phyloP scores from a whole-genome alignment of 2,113 vertebrate genomes.

The Entosphenus tridentatus region DNA sequence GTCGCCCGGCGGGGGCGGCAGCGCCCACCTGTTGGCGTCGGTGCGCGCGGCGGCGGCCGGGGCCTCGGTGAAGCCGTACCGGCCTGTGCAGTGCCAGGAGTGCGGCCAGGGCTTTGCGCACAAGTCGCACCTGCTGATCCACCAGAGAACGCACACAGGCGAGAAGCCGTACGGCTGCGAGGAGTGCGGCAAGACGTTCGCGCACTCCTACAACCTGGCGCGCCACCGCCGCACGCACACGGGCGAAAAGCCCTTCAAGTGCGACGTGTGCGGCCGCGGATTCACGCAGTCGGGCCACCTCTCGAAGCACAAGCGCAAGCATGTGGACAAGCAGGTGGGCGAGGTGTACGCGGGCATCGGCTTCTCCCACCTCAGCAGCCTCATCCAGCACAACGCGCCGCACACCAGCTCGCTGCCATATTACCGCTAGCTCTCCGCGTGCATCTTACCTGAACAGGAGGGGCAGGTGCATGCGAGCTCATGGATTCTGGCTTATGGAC shows the following conservation, averaged over 20 bases:
- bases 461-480: too few species aligned
- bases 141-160: constrained; percentile 4
- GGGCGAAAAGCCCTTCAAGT: constrained; percentile 4
- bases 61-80: neutral
- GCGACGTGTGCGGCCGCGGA: neutral
- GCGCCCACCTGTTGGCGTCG: too few species aligned
- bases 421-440: neutral
- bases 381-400: constrained; percentile 1
- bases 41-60: neutral
- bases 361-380: constrained; percentile 3
- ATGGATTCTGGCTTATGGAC: too few species aligned
- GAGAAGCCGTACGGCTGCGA: constrained; percentile 5
- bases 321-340: neutral
- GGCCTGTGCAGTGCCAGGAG: constrained; percentile 2
- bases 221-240: constrained; percentile 5
- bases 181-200: constrained; percentile 1
- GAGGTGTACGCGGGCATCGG: constrained; percentile 4
- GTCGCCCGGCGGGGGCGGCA: too few species aligned
- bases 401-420: neutral
- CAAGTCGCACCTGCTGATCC: constrained; percentile 4
- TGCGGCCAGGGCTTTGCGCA: neutral
- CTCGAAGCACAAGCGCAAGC: neutral
- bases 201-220: constrained; percentile 3
- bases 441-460: too few species aligned
- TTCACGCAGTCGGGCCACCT: constrained; percentile 1